A percentile compares a stretch with the other conserved stretches of the same genome.
These are phyloP conservation scores for Mus musculus DNA, from an alignment of 2,113 vertebrate genomes.

Conservation along the genomic window DNA sequence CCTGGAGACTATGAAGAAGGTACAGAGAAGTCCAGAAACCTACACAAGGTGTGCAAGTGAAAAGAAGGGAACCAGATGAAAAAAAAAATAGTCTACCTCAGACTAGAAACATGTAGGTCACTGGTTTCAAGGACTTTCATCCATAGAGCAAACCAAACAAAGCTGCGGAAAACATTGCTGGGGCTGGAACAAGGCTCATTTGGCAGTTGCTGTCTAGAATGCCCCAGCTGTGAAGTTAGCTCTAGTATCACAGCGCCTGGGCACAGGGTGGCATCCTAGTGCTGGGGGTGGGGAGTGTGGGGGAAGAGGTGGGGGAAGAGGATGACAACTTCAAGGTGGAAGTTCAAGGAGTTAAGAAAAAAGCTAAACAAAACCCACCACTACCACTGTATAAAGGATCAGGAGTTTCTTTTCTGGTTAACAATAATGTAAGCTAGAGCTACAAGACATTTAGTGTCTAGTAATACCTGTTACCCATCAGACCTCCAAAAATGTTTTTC, in stretches of 20 bases:
- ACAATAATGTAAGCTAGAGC: background rate
- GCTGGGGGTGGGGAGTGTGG: background rate
- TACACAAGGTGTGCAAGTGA: slow-evolving; percentile 52
- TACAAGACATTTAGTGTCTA: background rate
- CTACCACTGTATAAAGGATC: background rate
- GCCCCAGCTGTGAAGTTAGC: background rate
- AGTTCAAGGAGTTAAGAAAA: background rate
- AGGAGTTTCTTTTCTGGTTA: slow-evolving; percentile 46
- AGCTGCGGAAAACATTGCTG: background rate
- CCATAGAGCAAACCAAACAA: slow-evolving; percentile 34
- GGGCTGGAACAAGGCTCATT: too few species aligned
- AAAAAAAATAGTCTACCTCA: slow-evolving; percentile 66
- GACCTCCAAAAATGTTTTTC: background rate
- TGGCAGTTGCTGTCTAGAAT: too few species aligned
- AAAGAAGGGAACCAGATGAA: slow-evolving; percentile 57
- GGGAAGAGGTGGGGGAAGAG: background rate
- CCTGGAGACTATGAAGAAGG: slow-evolving; percentile 60
- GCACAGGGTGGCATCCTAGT: background rate
- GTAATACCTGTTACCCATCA: background rate
- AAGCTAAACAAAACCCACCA: background rate
- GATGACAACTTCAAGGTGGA: background rate
- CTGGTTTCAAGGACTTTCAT: slow-evolving; percentile 67
- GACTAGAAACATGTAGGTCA: slow-evolving; percentile 69
- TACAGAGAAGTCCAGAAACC: slow-evolving; percentile 77
- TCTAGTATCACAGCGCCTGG: background rate